These are phyloP conservation scores for Apoderus coryli DNA, from an alignment of 2,888 invertebrate genomes.

Conservation along the genomic window DNA sequence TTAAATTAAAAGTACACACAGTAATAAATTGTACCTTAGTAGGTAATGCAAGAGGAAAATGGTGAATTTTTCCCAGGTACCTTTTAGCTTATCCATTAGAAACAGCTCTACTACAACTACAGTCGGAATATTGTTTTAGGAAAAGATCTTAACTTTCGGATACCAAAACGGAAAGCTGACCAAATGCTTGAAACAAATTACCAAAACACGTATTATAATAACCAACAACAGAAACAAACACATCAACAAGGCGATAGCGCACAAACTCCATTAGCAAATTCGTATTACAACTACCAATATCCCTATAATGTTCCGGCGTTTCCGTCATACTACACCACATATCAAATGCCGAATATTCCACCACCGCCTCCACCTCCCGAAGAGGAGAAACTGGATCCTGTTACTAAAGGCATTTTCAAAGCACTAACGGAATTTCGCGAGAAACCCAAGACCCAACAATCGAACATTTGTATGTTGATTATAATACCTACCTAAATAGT, in stretches of 20 bases:
- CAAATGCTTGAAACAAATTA: background rate
- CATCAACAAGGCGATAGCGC: too few relatives aligned
- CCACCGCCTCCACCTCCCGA: constrained; percentile 8
- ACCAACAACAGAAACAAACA: background rate
- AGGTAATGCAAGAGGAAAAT: constrained; percentile 2
- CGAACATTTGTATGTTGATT: constrained; percentile 20
- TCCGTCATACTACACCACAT: constrained; percentile 13
- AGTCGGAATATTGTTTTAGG: too few relatives aligned
- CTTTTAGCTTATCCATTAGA: too few relatives aligned
- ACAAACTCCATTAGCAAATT: constrained; percentile 17
- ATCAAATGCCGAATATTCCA: constrained; percentile 7
- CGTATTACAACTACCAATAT: constrained; percentile 21
- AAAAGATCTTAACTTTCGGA: constrained; percentile 1
- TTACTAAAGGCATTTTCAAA: constrained; percentile 19
- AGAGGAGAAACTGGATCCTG: constrained; percentile 13
- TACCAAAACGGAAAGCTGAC: constrained; percentile 2
- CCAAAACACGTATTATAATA: background rate
- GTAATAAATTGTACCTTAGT: too few relatives aligned
- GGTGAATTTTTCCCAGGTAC: background rate
- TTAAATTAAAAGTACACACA: too few relatives aligned
- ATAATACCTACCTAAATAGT: too few relatives aligned
- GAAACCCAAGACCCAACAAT: constrained; percentile 20
- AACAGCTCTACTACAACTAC: too few relatives aligned
- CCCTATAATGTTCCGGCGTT: constrained; percentile 16
- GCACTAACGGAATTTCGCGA: constrained; percentile 19